Conservation (phyloP, 2,888 invertebrate species). For the Mycogona germanica region DNA sequence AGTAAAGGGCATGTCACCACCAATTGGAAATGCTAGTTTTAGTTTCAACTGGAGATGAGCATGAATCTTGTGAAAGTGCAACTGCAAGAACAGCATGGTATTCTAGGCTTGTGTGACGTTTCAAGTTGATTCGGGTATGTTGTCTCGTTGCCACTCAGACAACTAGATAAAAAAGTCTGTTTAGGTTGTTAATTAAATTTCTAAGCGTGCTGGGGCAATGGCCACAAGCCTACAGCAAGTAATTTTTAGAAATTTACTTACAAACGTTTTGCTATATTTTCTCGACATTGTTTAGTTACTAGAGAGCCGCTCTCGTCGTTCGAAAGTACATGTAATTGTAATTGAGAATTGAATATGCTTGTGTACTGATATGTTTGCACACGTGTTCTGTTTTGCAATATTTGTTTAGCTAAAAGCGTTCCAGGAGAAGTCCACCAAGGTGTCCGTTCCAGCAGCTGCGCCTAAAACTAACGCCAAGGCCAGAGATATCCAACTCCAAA, state of each 20-base stretch:
- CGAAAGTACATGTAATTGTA: background rate
- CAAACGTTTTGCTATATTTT: background rate
- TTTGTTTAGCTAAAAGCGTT: conserved; percentile 9
- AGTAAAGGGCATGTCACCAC: too few relatives aligned
- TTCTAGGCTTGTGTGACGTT: too few relatives aligned
- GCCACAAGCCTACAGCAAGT: too few relatives aligned
- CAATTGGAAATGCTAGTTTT: too few relatives aligned
- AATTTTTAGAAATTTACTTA: too few relatives aligned
- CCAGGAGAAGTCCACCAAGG: conserved; percentile 2
- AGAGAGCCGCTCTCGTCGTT: background rate
- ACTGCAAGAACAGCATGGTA: too few relatives aligned
- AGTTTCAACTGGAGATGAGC: too few relatives aligned
- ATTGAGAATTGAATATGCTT: background rate
- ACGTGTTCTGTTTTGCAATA: background rate
- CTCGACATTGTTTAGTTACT: background rate
- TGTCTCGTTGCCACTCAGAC: background rate
- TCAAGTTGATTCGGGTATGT: too few relatives aligned
- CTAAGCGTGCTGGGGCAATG: background rate
- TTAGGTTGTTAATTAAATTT: background rate
- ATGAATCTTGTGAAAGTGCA: too few relatives aligned
- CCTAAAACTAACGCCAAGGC: background rate
- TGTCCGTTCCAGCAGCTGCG: background rate
- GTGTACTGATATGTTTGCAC: background rate
- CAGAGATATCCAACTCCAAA: background rate
- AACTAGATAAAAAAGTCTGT: background rate